Evolutionary conservation across 2,797 vertebrate species (phyloP), one percentile per base, ranked within the genome.

Genomic region (Lophius americanus): DNA sequence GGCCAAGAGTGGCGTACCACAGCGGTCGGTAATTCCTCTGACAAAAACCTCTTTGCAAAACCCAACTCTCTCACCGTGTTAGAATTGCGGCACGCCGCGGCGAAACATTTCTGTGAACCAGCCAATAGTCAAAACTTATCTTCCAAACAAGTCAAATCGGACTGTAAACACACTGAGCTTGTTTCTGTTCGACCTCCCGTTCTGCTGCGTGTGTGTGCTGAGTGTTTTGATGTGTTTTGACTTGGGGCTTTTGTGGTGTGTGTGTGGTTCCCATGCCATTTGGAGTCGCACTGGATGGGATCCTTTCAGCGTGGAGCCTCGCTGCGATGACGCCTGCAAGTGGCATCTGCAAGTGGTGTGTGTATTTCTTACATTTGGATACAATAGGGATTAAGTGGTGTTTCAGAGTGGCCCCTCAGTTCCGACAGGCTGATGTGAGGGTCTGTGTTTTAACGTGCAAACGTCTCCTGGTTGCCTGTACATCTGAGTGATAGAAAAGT

Each of bases 211-310:
- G 64, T 79, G 69, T 68, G 51, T 56, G 65, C 60, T 35, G 69
- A 72, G 48, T 72, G 72, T 80, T 86, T 88, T 86, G 85, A 89
- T 85, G 76, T 90, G 85, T 89, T 89, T 87, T 87, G 87, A 92
- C 83, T 87, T 76, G 68, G 71, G 82, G 84, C 67, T 87, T 87
- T 83, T 70, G 76, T 55, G 59, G 85, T 72, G 79, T 73, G 79
- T 73, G 81, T 81, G 79, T 74, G 48, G 73, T 53, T 86, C 66
- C 56, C 64, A 41, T 67, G 78, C 75, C 52, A 51, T 85, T 84
- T 68, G 47, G 68, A 80, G 70, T 78, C 3, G 53, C 46, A 53
- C 41, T 75, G 58, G 77, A 83, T 66, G 62, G 61, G 66, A 75
- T 73, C 47, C 73, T 83, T 75, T 86, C 86, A 84, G 69, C 71